A percentile compares a stretch with the other conserved stretches of the same genome.
Evolutionary conservation across 2,888 invertebrate genomes (phyloP).

Genomic region (Ommatoiulus sabulosus): DNA sequence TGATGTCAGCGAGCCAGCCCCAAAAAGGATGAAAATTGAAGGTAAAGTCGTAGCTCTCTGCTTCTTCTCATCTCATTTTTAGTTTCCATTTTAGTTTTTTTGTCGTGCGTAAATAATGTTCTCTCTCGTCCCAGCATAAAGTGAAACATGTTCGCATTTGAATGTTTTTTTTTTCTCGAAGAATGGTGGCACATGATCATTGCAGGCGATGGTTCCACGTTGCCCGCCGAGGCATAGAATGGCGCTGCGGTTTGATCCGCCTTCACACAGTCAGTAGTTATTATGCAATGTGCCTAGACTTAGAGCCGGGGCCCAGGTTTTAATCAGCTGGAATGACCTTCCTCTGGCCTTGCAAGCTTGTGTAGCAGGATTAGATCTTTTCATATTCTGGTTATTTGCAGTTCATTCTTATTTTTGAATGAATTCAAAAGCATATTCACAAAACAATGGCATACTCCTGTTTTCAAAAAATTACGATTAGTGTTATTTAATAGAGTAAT

Average conservation of each 20-base stretch:
- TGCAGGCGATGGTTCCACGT: constrained; percentile 28
- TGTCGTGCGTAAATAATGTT: constrained; percentile 29
- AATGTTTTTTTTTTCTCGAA: not conserved
- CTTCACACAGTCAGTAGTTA: constrained; percentile 30
- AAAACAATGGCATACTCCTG: too few relatives aligned
- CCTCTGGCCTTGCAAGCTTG: not conserved
- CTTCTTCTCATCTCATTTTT: not conserved
- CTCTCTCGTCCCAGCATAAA: constrained; percentile 17
- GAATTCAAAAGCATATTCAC: too few relatives aligned
- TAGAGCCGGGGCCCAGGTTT: not conserved
- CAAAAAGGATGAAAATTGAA: constrained; percentile 1
- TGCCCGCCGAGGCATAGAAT: not conserved
- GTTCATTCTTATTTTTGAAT: too few relatives aligned
- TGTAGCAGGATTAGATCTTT: too few relatives aligned
- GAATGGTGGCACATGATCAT: constrained; percentile 25
- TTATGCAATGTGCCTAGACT: not conserved
- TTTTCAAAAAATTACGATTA: too few relatives aligned
- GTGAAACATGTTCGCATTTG: constrained; percentile 25
- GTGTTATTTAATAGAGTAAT: too few relatives aligned
- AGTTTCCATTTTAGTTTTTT: not conserved
- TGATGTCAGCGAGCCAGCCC: constrained; percentile 18
- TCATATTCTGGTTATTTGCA: too few relatives aligned
- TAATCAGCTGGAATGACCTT: not conserved
- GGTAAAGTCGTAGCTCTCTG: not conserved
- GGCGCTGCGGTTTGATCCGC: constrained; percentile 22